Evolutionary conservation across 2,888 invertebrate species (phyloP).

Genomic region (Zygogramma bicolorata): DNA sequence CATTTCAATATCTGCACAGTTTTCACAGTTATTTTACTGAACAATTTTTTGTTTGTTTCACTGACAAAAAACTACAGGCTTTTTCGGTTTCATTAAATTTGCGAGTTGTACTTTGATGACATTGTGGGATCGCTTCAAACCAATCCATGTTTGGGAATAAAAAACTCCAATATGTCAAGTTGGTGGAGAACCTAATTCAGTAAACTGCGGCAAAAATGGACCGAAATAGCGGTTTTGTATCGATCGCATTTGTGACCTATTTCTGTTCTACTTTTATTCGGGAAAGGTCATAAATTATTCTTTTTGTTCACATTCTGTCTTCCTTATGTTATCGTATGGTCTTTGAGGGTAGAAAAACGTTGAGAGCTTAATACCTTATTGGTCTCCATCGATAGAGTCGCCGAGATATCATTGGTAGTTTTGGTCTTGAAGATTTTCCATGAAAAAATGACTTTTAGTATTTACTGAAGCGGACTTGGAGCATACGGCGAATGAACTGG

Average conservation of each 20-base stretch:
- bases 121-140: constrained; percentile 8
- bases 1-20: background rate
- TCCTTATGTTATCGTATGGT: constrained; percentile 24
- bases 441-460: too few relatives aligned
- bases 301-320: constrained; percentile 23
- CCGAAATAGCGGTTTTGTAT: constrained; percentile 28
- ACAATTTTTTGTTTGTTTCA: background rate
- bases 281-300: constrained; percentile 31
- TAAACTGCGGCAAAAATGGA: constrained; percentile 32
- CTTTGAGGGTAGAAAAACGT: constrained; percentile 10
- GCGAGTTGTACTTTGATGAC: background rate
- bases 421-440: background rate
- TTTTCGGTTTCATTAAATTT: background rate
- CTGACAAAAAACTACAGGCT: background rate
- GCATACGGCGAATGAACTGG: too few relatives aligned
- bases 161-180: constrained; percentile 26
- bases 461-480: too few relatives aligned
- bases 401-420: background rate
- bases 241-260: constrained; percentile 32
- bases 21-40: background rate
- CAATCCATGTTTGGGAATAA: constrained; percentile 4
- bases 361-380: constrained; percentile 25
- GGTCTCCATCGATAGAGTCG: constrained; percentile 14
- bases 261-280: constrained; percentile 26
- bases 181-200: constrained; percentile 26